Evolutionary conservation across 2,888 invertebrate species (phyloP).

Genomic region (Mesorhabditis sp.): DNA sequence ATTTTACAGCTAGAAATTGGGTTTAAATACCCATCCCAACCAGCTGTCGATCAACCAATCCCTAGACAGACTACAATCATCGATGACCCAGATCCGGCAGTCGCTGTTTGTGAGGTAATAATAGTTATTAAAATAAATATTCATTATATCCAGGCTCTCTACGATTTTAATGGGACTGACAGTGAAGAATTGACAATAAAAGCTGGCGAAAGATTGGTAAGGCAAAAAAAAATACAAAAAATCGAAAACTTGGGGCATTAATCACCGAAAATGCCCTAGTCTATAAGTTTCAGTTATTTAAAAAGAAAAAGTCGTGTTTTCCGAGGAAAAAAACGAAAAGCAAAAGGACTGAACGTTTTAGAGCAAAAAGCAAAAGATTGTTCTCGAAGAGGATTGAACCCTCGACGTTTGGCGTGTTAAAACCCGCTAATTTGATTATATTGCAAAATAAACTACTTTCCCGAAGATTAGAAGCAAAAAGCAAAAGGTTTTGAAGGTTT

Average conservation of each 20-base stretch:
- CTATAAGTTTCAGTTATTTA: too few relatives aligned
- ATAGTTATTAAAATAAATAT: too few relatives aligned
- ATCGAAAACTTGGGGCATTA: too few relatives aligned
- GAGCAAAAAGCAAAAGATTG: too few relatives aligned
- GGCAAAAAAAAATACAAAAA: background rate
- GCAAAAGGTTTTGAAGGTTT: background rate
- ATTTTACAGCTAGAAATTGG: background rate
- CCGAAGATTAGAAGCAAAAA: background rate
- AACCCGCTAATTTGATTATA: too few relatives aligned
- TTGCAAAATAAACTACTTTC: background rate
- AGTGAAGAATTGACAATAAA: background rate
- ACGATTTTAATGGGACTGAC: conserved; percentile 28
- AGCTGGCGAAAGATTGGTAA: conserved; percentile 4
- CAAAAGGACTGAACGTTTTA: background rate
- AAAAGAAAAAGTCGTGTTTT: background rate
- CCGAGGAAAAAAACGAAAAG: background rate
- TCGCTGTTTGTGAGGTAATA: conserved; percentile 25
- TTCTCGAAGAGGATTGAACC: too few relatives aligned
- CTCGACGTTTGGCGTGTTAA: too few relatives aligned
- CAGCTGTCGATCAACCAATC: background rate
- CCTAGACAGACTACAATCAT: conserved; percentile 13
- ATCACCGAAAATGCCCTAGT: too few relatives aligned
- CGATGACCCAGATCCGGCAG: conserved; percentile 15
- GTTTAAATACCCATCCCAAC: background rate
- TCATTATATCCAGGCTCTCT: conserved; percentile 11